Evolutionary conservation across 2,113 vertebrate species (phyloP), one percentile per base, ranked within the genome.

Genomic region (Macrotus californicus): DNA sequence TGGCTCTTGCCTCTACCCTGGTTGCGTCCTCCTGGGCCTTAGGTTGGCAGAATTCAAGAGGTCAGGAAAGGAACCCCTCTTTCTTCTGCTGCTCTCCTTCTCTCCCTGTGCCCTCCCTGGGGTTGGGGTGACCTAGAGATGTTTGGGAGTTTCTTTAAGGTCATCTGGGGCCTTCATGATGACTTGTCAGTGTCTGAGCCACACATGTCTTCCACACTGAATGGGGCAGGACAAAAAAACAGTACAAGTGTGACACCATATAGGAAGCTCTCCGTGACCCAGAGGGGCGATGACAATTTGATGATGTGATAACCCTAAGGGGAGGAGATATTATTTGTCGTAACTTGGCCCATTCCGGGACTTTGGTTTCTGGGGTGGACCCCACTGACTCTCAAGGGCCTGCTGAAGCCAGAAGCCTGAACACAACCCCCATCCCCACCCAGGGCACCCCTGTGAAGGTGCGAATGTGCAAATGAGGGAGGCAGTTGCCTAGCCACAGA

Each of bases 261-360:
- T 94, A 95, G 97, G 97, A 98, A 98, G 96, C 97, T 92, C 94
- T 98, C 97, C 97, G 98, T 92, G 97, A 96, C 97, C 97, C 84
- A 81, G 95, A 93, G n/a, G 69, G 34, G 96, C 79, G 0, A 96
- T 98, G 96, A 97, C 95, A 98, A 96, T 96, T 97, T 97, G 97
- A 98, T 98, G 98, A 97, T 83, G 52, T 41, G 95, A 96, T 97
- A 87, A 94, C 94, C 0, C 1, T 26, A 1, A 89, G 36, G 90
- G 97, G 93, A 94, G 89, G 93, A 94, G 54, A 34, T 21, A 10
- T 0, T 2, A 34, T 46, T 93, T 0, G 2, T 79, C n/a, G 18
- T 26, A 39, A 0, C 73, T 92, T 16, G 31, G 66, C 77, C 69
- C 0, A 0, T 73, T 59, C 46, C 43, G 79, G 83, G 69, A 64